Percentiles rank a stretch among this genome's conserved stretches.
phyloP scores from a whole-genome alignment of 2,888 invertebrate species.

The Caenorhabditis sp. region DNA sequence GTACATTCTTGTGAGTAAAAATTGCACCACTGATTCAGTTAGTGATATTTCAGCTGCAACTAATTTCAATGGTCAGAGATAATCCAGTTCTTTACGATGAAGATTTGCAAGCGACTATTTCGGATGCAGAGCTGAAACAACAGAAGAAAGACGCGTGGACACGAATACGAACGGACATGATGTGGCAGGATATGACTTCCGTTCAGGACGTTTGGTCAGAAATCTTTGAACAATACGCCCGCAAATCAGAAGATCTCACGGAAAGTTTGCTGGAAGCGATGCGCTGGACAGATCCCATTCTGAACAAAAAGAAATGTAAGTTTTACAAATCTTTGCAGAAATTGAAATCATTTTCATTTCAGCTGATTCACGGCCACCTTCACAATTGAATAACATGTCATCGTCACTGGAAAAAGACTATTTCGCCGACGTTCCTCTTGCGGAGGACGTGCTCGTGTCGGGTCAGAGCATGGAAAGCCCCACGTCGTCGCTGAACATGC shows the following conservation, averaged over 20 bases:
- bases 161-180: slow-evolving; percentile 23
- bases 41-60: slow-evolving; percentile 20
- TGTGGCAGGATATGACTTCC: slow-evolving; percentile 31
- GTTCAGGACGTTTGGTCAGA: slow-evolving; percentile 35
- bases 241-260: slow-evolving; percentile 12
- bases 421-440: slow-evolving; percentile 5
- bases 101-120: slow-evolving; percentile 7
- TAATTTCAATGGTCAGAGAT: slow-evolving; percentile 30
- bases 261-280: slow-evolving; percentile 26
- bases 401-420: slow-evolving; percentile 32
- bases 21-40: background rate
- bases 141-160: slow-evolving; percentile 40
- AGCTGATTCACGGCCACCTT: slow-evolving; percentile 29
- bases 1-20: slow-evolving; percentile 16
- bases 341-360: background rate
- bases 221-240: slow-evolving; percentile 32
- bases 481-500: slow-evolving; percentile 10
- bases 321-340: too few relatives aligned
- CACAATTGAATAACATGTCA: slow-evolving; percentile 18
- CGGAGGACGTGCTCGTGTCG: slow-evolving; percentile 22
- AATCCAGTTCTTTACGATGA: slow-evolving; percentile 31
- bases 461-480: slow-evolving; percentile 9
- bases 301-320: slow-evolving; percentile 13
- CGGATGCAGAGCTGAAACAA: slow-evolving; percentile 8
- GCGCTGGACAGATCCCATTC: slow-evolving; percentile 27